Conservation (phyloP, 64 coral and sea anemone genomes). For the Montipora foliosa region DNA sequence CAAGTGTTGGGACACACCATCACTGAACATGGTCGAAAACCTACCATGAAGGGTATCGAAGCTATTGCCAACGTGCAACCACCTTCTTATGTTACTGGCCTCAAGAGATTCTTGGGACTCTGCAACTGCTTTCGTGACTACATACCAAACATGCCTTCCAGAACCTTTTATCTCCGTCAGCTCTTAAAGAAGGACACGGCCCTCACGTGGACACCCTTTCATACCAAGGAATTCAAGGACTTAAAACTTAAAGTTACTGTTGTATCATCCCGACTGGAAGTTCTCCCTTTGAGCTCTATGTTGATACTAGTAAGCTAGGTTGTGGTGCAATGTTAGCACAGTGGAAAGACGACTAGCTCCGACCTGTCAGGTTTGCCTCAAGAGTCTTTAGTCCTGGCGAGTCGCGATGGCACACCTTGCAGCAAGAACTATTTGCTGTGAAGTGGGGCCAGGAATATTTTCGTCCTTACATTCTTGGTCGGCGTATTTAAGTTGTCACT, state of each 20-base stretch:
- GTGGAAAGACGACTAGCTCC: not conserved
- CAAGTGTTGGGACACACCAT: slow-evolving; percentile 15
- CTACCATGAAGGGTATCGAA: slow-evolving; percentile 24
- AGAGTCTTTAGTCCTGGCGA: not conserved
- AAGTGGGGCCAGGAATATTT: no score
- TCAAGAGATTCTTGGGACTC: slow-evolving; percentile 26
- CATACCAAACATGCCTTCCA: not conserved
- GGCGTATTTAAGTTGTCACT: no score
- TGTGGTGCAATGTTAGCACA: slow-evolving; percentile 52
- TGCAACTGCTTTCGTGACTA: slow-evolving; percentile 23
- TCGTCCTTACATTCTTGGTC: no score
- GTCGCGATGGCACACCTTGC: no score
- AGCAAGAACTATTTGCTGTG: no score
- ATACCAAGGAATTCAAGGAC: not conserved
- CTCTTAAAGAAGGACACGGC: not conserved
- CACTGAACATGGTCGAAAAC: not conserved
- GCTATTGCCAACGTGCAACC: not conserved
- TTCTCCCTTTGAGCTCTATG: not conserved
- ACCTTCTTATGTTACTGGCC: not conserved
- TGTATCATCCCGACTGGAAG: slow-evolving; percentile 35
- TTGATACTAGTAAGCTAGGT: slow-evolving; percentile 24
- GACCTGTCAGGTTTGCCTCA: slow-evolving; percentile 12
- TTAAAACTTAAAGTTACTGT: slow-evolving; percentile 20
- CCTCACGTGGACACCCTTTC: not conserved
- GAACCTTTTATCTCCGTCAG: not conserved